Evolutionary conservation across 1,140 invertebrate species (phyloP).

Genomic region (Ostrea edulis): DNA sequence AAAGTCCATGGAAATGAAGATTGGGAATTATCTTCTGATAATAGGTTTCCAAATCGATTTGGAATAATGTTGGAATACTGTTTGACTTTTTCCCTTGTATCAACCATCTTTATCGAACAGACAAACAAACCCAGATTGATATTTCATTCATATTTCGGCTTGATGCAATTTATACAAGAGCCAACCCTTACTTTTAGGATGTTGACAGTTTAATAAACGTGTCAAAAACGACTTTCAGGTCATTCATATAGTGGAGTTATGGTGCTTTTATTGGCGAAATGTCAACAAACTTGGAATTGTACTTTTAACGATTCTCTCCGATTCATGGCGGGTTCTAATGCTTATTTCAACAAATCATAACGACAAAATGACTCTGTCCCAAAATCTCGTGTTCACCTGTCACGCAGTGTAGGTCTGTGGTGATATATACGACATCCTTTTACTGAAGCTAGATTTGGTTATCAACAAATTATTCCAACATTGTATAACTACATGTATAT

Average conservation of each 20-base stretch:
- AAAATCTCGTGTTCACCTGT: too few species aligned
- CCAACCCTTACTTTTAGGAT: slow-evolving; percentile 4
- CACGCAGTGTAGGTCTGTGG: too few species aligned
- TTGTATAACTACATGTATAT: too few species aligned
- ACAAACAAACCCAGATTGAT: slow-evolving; percentile 7
- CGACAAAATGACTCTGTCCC: background rate
- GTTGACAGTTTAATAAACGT: slow-evolving; percentile 35
- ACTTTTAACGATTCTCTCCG: background rate
- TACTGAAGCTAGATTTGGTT: too few species aligned
- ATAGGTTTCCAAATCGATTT: background rate
- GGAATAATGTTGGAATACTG: background rate
- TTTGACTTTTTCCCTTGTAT: background rate
- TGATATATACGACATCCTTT: too few species aligned
- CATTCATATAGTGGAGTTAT: background rate
- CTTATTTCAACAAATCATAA: background rate
- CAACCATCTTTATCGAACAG: slow-evolving; percentile 13
- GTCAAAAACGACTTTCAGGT: slow-evolving; percentile 12
- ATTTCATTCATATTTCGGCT: slow-evolving; percentile 34
- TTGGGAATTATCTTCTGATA: background rate
- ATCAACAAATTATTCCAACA: too few species aligned
- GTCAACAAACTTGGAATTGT: background rate
- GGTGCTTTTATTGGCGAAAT: slow-evolving; percentile 21
- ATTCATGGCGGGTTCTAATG: background rate
- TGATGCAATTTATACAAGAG: background rate
- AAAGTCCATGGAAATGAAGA: background rate